Evolutionary conservation across 2,888 invertebrate species (phyloP), one percentile per base, ranked within the genome.

Genomic region (Microchrysa polita): DNA sequence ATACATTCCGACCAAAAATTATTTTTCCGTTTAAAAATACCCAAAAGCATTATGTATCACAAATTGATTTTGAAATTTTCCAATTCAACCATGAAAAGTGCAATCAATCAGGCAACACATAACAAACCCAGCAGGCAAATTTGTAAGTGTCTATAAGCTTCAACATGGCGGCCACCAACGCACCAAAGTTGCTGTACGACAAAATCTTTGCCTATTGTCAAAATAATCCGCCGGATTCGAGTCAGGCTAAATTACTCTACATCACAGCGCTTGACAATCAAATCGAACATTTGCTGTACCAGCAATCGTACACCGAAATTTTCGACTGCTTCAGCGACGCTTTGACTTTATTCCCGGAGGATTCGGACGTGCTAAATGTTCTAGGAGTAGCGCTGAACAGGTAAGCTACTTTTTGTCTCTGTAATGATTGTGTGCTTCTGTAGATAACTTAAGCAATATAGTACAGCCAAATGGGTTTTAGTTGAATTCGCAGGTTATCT

Each of bases 351-450:
- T 76, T 67, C 18, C 69, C 61, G 18, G 73, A 75, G 10, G 76
- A 76, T 61, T 23, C 76, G 55, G 76, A 76, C 57, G 34, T 76
- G 16, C 44, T 75, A 10, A 75, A 76, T 72, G 48, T 52, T 16
- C 69, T 76, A 1, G 76, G 73, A 10, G 72, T 76, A 18, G 57
- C 63, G 14, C 52, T 76, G 7, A 76, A 76, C 67, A 76, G 74
- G 76, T 76, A 74, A 73, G 44, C 42, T 57, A 10, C 12, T n/a
- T n/a, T n/a, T n/a, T 69, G 55, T n/a, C 5, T 57, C 44, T 16
- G 14, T 67, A 44, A 12, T 9, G 18, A 40, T 7, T 7, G 4
- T 34, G 27, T 34, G 27, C 7, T 2, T 61, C 4, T 5, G 7
- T 61, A 27, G 60, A 16, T 5, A 65, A 44, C 44, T 55, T 18